Evolutionary conservation across 2,113 vertebrate genomes (phyloP), one percentile per base, ranked within the genome.

Genomic region (Eleginops maclovinus): DNA sequence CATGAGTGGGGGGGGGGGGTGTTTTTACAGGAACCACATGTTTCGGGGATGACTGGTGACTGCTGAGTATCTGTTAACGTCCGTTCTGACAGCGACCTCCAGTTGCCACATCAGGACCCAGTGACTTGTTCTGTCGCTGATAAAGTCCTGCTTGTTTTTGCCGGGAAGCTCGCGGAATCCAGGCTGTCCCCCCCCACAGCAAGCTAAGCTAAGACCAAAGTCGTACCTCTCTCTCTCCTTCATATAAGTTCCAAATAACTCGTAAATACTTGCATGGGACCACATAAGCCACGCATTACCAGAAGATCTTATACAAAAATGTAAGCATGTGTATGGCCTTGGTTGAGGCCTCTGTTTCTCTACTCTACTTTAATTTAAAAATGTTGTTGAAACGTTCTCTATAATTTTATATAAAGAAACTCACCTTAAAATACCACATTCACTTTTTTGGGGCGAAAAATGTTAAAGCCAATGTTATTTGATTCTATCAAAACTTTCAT

Each of bases 11-110:
- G 60, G 31, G 28, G 28, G 36, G 74, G 65, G 82, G 72, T 90
- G 83, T 93, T 90, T 91, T 92, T 92, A 92, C 88, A 91, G 81
- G 89, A 92, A 89, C 88, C 90, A 92, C 90, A 92, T 93, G 92
- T 91, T 90, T 90, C 1, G 55, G 60, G 81, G 87, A 85, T 87
- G 87, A 89, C 85, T 90, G 76, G 78, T 84, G 86, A 86, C 89
- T 90, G 83, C 85, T 81, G 86, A 88, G 84, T 87, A 84, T 92
- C 90, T 92, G 76, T 90, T 90, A 87, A 84, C 59, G n/a, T 78
- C 79, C 64, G 67, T 75, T 75, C 81, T 85, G 88, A 92, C 88
- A 89, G 76, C 81, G 86, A 68, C 89, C 81, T 87, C 68, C 70
- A 85, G 71, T 82, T 84, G 72, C 87, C 86, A 85, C 91, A 88